Base-by-base conservation (phyloP, 1,140 invertebrate species). In the Drosophila navojoa region DNA sequence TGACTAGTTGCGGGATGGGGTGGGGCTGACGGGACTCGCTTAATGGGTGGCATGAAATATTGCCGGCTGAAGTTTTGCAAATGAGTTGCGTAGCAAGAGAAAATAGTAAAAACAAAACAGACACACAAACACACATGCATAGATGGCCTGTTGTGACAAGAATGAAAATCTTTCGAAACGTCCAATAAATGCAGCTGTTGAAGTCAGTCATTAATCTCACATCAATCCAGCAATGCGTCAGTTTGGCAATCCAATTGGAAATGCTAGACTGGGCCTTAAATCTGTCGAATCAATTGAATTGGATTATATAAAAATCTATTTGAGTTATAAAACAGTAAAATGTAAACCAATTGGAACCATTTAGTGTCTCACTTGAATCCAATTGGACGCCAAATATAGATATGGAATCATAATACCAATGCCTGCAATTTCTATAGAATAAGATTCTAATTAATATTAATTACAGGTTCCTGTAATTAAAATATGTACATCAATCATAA, bases 11-110 rank as follows among this genome's bases (percentile, higher is more conserved):
- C 25, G 42, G 32, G 40, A 5, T 16, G 49, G 15, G 44, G 49
- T 52, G 35, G 47, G 45, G 40, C 44, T 9, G 50, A 61, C 45
- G 59, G 42, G 38, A 68, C 67, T 66, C 47, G 66, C 79, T 79
- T 78, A 81, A 81, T 86, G 82, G 82, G 82, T 86, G 82, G 82
- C 84, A 87, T 87, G 84, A 87, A 86, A 82, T 87, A 89, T 87
- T 89, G 82, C 82, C 82, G 82, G 82, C 79, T 87, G 75, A 86
- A 86, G 79, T 87, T 87, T 78, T 66, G 52, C 66, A 86, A 86
- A 81, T 86, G 81, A 86, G 81, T 86, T 86, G 77, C 81, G 77
- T 86, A 76, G 74, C 64, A 79, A 89, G 76, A 79, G 77, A 74
- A 77, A 73, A 76, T 71, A 76, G 76, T 74, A 77, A 82, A 68